phyloP scores from a whole-genome alignment of 2,797 vertebrate species.

The Percopsis omiscomaycus region DNA sequence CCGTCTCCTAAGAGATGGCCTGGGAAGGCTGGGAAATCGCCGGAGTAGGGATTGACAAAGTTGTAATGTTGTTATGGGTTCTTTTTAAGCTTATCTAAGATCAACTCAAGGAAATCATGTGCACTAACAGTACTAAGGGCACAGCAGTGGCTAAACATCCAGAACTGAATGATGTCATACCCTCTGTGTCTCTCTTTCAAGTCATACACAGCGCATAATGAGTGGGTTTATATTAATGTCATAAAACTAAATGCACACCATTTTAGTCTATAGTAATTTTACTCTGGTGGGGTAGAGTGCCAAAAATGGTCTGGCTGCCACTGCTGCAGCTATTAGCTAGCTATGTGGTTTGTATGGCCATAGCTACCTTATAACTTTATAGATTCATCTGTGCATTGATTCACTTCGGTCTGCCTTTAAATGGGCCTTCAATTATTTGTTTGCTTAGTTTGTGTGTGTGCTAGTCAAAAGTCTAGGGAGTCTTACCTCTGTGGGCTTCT shows the following conservation, averaged over 20 bases:
- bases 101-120: neutral
- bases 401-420: conserved; percentile 39
- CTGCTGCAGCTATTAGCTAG: conserved; percentile 24
- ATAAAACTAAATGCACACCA: too few relatives aligned
- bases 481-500: neutral
- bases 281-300: conserved; percentile 15
- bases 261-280: neutral
- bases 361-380: conserved; percentile 23
- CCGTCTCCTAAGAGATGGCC: conserved; percentile 23
- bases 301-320: conserved; percentile 29
- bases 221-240: too few relatives aligned
- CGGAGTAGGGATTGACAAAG: neutral
- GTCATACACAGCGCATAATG: neutral
- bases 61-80: neutral
- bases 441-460: conserved; percentile 8
- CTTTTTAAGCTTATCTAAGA: too few relatives aligned
- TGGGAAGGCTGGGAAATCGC: conserved; percentile 37
- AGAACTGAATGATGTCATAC: neutral
- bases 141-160: neutral
- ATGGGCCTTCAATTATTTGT: conserved; percentile 44
- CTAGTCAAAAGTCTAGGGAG: conserved; percentile 15
- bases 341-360: conserved; percentile 40
- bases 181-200: too few relatives aligned
- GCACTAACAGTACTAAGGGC: neutral
- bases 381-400: conserved; percentile 26